These are phyloP conservation scores for Gila orcuttii DNA, from an alignment of 2,113 vertebrate genomes.

Conservation along the genomic window DNA sequence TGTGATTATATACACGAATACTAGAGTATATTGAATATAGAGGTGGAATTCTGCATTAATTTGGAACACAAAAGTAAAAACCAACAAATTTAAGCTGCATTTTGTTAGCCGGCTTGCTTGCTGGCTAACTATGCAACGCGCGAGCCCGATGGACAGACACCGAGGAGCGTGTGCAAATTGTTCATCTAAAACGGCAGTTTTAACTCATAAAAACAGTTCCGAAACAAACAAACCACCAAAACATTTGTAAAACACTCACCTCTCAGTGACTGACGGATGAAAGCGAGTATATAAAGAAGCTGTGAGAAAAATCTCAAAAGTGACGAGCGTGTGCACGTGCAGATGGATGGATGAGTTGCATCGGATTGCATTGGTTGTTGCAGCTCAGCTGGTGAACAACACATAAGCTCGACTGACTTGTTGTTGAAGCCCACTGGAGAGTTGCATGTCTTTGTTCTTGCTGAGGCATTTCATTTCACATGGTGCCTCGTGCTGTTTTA, in stretches of 20 bases:
- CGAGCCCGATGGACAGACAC: not conserved
- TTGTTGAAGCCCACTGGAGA: slow-evolving; percentile 2
- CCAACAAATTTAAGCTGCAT: not conserved
- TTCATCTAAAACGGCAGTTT: not conserved
- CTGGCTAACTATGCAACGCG: not conserved
- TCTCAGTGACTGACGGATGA: not conserved
- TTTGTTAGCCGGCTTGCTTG: not conserved
- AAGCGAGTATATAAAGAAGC: not conserved
- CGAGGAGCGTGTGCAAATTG: not conserved
- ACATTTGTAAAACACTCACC: not conserved
- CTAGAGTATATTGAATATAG: not conserved
- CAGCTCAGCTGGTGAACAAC: slow-evolving; percentile 1
- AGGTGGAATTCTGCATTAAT: not conserved
- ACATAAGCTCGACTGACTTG: not conserved
- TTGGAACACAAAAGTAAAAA: not conserved
- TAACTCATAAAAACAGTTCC: not conserved
- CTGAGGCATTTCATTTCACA: not conserved
- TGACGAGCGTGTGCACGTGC: slow-evolving; percentile 18
- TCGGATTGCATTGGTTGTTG: slow-evolving; percentile 18
- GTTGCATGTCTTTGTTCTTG: slow-evolving; percentile 21
- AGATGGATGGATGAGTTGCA: slow-evolving; percentile 12
- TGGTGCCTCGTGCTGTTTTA: not conserved
- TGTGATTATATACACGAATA: not conserved
- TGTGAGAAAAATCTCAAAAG: slow-evolving; percentile 11
- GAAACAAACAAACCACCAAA: not conserved